A percentile compares a stretch with the other conserved stretches of the same genome.
phyloP scores from a whole-genome alignment of 1,140 invertebrate species.

The Apis cerana region DNA sequence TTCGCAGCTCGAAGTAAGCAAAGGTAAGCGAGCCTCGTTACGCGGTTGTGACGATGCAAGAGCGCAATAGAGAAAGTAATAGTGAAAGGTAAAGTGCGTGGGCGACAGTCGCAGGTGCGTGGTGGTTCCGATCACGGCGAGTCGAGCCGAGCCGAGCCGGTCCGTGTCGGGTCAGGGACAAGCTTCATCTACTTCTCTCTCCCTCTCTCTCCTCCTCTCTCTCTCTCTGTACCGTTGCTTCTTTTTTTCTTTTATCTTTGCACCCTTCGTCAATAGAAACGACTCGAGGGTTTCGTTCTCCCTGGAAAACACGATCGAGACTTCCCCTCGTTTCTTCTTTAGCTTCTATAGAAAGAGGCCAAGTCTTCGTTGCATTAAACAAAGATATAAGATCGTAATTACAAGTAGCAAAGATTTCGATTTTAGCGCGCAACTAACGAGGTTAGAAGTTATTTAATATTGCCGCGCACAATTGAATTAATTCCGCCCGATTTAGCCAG shows the following conservation, averaged over 20 bases:
- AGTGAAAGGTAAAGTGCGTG: constrained; percentile 74
- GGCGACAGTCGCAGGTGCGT: constrained; percentile 73
- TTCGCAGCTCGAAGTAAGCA: background rate
- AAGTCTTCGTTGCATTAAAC: no score
- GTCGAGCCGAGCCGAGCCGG: background rate
- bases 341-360: no score
- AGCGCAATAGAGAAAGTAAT: constrained; percentile 73
- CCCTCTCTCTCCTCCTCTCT: background rate
- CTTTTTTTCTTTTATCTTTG: no score
- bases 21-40: constrained; percentile 17
- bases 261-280: no score
- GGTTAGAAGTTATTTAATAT: constrained; percentile 2
- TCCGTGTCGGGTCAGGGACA: constrained; percentile 45
- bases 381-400: no score
- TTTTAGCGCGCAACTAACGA: constrained; percentile 23
- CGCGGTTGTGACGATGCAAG: constrained; percentile 56
- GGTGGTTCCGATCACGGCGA: constrained; percentile 33
- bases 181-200: constrained; percentile 2
- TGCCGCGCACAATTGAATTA: constrained; percentile 5
- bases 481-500: constrained; percentile 15
- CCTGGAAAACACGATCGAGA: no score
- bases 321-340: no score
- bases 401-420: no score
- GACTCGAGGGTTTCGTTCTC: no score
- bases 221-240: no score